Base-by-base conservation (phyloP, 2,113 vertebrate genomes). In the Triplophysa dalaica region DNA sequence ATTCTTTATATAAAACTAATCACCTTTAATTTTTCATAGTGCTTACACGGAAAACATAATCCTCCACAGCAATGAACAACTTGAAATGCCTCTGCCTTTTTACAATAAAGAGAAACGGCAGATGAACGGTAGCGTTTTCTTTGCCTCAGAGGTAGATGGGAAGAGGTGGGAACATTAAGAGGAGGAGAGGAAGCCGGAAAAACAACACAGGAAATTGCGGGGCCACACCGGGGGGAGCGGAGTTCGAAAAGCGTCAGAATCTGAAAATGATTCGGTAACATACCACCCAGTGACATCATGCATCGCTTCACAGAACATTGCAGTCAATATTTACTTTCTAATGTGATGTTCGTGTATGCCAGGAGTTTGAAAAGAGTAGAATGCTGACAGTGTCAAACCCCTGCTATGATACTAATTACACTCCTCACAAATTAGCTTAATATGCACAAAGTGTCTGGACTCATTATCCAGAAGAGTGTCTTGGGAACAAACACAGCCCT, bases 391-490 rank as follows among this genome's bases (percentile, higher is more conserved):
- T 21, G n/a, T 81, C 80, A 83, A 83, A 64, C 76, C 77, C 83
- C 70, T 66, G 66, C 67, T 72, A 65, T 82, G 76, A 86, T 85
- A 83, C 86, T 87, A 90, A 90, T 91, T 87, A 85, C 81, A 83
- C 75, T 79, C 79, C 81, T 75, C 84, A 80, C 75, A 63, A 83
- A 86, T 76, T 70, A 85, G 77, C 63, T 61, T 64, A 43, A 73
- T 81, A 77, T 82, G 62, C 75, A 75, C 65, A 75, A 75, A 77
- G 76, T 85, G 76, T 78, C 81, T 76, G 13, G 19, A 80, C 77
- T 87, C 81, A 87, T 89, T 88, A 86, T 82, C 48, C 62, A 62
- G 56, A 38, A 81, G 68, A 63, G 70, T 60, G 29, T 76, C 70
- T 78, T 64, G 48, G 50, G 62, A 45, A 63, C 61, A 63, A 63